Evolutionary conservation across 2,888 invertebrate species (phyloP).

Genomic region (Sepioteuthis lessoniana): DNA sequence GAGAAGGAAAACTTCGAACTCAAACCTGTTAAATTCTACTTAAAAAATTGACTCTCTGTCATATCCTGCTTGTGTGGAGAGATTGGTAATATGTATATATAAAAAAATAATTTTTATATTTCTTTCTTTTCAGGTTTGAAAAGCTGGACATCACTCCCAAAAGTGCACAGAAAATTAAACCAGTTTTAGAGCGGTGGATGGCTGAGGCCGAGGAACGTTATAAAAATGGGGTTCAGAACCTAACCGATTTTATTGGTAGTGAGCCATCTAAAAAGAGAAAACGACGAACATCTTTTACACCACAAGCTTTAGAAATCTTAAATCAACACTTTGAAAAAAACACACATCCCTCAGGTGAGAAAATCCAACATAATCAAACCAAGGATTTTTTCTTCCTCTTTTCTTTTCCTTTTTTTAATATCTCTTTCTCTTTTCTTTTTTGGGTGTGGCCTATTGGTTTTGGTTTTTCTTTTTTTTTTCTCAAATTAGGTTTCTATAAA

Average conservation of each 20-base stretch:
- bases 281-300: conserved; percentile 96
- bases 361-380: not conserved
- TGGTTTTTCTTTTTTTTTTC: too few relatives aligned
- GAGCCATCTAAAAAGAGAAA: conserved; percentile 98
- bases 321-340: conserved; percentile 97
- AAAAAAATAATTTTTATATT: not conserved
- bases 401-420: not conserved
- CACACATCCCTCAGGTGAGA: conserved; percentile 95
- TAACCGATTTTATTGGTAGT: conserved; percentile 92
- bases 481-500: too few relatives aligned
- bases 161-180: conserved; percentile 99
- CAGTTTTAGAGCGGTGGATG: conserved; percentile 99
- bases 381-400: not conserved
- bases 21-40: too few relatives aligned
- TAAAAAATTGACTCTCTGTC: too few relatives aligned
- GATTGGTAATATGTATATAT: too few relatives aligned
- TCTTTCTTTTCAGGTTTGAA: conserved; percentile 84
- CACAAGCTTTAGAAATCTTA: conserved; percentile 93
- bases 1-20: too few relatives aligned
- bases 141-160: conserved; percentile 99
- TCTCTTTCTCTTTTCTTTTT: not conserved
- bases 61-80: too few relatives aligned
- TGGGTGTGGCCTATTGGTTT: not conserved
- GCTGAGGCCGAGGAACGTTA: conserved; percentile 98
- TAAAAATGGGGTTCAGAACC: conserved; percentile 84